phyloP scores from a whole-genome alignment of 1,140 invertebrate genomes.

The Camponotus floridanus region DNA sequence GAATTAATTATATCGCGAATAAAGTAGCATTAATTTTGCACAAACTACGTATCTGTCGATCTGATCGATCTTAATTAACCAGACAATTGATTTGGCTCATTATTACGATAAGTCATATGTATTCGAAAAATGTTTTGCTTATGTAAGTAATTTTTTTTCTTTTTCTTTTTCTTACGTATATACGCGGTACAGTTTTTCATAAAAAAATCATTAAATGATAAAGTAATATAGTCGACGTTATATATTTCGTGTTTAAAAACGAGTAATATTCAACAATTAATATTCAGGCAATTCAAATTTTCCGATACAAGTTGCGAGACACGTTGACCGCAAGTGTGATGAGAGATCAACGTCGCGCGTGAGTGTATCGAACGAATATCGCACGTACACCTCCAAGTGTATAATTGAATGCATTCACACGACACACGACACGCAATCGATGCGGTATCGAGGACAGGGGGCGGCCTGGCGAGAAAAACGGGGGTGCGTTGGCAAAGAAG shows the following conservation, averaged over 20 bases:
- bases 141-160: too few species aligned
- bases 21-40: conserved; percentile 69
- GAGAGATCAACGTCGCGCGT: conserved; percentile 10
- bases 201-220: not conserved
- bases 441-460: conserved; percentile 28
- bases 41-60: conserved; percentile 60
- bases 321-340: not conserved
- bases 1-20: conserved; percentile 47
- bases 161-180: not conserved
- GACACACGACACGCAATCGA: conserved; percentile 34
- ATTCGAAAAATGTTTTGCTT: not conserved
- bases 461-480: conserved; percentile 31
- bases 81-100: conserved; percentile 32
- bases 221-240: not conserved
- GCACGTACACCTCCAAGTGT: conserved; percentile 2
- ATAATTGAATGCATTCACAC: conserved; percentile 42
- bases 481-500: conserved; percentile 33
- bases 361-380: conserved; percentile 11
- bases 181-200: not conserved
- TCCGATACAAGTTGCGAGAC: not conserved
- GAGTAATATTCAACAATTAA: not conserved
- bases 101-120: not conserved
- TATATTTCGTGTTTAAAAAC: not conserved
- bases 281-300: not conserved
- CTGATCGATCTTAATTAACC: conserved; percentile 77